Conservation (phyloP, 2,888 invertebrate genomes). For the Archips xylosteana region DNA sequence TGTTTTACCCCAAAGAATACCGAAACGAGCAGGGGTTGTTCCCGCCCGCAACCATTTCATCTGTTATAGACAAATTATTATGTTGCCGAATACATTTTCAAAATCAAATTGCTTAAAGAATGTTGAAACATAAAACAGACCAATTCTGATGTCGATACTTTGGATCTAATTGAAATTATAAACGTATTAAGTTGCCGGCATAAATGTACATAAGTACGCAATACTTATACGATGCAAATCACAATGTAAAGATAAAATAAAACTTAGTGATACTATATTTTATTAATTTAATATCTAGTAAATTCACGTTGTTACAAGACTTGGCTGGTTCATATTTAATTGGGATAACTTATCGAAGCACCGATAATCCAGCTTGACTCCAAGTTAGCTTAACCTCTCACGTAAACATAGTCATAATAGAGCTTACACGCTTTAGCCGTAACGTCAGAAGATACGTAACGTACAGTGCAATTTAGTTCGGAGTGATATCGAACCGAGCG, state of each 20-base stretch:
- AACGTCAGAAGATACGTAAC: slow-evolving; percentile 8
- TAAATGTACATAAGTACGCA: not conserved
- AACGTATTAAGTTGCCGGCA: not conserved
- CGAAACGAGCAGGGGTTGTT: slow-evolving; percentile 50
- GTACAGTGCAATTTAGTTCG: slow-evolving; percentile 33
- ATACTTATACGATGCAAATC: too few relatives aligned
- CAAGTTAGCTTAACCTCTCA: slow-evolving; percentile 13
- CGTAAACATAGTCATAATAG: slow-evolving; percentile 4
- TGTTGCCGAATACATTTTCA: slow-evolving; percentile 41
- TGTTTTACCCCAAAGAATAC: slow-evolving; percentile 51
- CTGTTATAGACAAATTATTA: slow-evolving; percentile 44
- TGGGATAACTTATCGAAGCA: slow-evolving; percentile 21
- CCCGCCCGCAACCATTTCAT: slow-evolving; percentile 48
- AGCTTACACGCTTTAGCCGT: slow-evolving; percentile 22
- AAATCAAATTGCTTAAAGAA: slow-evolving; percentile 42
- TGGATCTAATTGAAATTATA: slow-evolving; percentile 1
- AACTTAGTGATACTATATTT: not conserved
- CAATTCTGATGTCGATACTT: slow-evolving; percentile 11
- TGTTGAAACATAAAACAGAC: slow-evolving; percentile 39
- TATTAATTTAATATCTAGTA: not conserved
- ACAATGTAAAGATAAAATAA: not conserved
- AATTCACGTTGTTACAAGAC: not conserved
- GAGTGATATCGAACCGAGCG: slow-evolving; percentile 40
- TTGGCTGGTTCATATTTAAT: not conserved
- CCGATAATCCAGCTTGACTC: slow-evolving; percentile 11